Conservation (phyloP, 2,797 vertebrate species). For the Ambastaia sidthimunki region DNA sequence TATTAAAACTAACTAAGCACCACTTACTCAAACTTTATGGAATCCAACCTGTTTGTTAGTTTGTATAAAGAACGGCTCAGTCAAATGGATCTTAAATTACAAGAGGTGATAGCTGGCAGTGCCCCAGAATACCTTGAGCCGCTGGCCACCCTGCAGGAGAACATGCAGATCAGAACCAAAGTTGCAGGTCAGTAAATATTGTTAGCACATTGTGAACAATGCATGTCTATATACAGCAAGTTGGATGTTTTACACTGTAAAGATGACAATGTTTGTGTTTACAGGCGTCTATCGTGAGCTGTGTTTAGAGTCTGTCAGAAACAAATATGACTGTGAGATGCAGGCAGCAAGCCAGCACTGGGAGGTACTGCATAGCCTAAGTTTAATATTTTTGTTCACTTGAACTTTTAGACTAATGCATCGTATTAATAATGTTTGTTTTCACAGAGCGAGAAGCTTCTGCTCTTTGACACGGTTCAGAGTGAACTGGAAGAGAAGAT, state of each 20-base stretch:
- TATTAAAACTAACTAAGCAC: not conserved
- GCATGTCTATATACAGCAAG: no score
- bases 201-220: not conserved
- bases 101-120: slow-evolving; percentile 96
- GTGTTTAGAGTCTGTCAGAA: slow-evolving; percentile 96
- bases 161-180: slow-evolving; percentile 99
- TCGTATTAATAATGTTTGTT: slow-evolving; percentile 42
- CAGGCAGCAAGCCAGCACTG: slow-evolving; percentile 97
- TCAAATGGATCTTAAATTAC: slow-evolving; percentile 97
- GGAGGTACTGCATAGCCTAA: slow-evolving; percentile 82
- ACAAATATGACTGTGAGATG: slow-evolving; percentile 98
- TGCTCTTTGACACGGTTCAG: slow-evolving; percentile 95
- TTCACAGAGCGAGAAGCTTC: slow-evolving; percentile 92
- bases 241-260: not conserved
- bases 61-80: slow-evolving; percentile 96
- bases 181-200: slow-evolving; percentile 85
- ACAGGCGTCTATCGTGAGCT: slow-evolving; percentile 86
- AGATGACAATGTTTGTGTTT: not conserved
- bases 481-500: slow-evolving; percentile 98
- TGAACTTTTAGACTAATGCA: not conserved
- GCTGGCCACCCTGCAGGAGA: slow-evolving; percentile 95
- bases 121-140: slow-evolving; percentile 97
- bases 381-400: not conserved
- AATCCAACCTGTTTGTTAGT: slow-evolving; percentile 68
- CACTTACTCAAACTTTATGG: not conserved